Evolutionary conservation across 2,797 vertebrate genomes (phyloP).

Genomic region (Melanotaenia boesemani): DNA sequence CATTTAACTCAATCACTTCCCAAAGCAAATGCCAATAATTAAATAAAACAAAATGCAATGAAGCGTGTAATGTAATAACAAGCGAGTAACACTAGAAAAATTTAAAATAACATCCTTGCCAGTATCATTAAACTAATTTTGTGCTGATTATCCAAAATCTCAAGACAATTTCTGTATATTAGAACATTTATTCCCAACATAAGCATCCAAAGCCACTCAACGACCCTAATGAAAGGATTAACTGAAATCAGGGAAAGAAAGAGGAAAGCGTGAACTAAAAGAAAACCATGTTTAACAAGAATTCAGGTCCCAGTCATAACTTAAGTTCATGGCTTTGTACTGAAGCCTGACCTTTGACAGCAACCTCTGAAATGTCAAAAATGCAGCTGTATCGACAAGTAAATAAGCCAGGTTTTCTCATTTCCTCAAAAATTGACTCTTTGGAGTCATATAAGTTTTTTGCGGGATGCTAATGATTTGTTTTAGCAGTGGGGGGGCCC

Average conservation of each 20-base stretch:
- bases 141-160: slow-evolving; percentile 6
- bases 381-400: slow-evolving; percentile 54
- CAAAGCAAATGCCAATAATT: slow-evolving; percentile 39
- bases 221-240: not conserved
- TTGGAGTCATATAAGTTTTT: slow-evolving; percentile 61
- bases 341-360: slow-evolving; percentile 48
- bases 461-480: slow-evolving; percentile 76
- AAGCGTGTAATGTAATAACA: slow-evolving; percentile 45
- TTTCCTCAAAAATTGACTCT: slow-evolving; percentile 69
- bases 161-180: slow-evolving; percentile 2
- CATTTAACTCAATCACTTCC: slow-evolving; percentile 39
- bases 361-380: slow-evolving; percentile 61
- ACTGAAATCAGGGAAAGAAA: not conserved
- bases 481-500: slow-evolving; percentile 66
- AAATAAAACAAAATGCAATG: slow-evolving; percentile 44
- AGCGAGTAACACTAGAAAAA: slow-evolving; percentile 37
- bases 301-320: not conserved
- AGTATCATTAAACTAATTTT: slow-evolving; percentile 22
- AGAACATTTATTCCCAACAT: slow-evolving; percentile 7
- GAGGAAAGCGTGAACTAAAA: not conserved
- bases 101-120: slow-evolving; percentile 23
- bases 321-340: slow-evolving; percentile 6
- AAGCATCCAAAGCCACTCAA: not conserved
- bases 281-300: not conserved
- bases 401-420: slow-evolving; percentile 63